Evolutionary conservation across 1,140 invertebrate species (phyloP), one percentile per base, ranked within the genome.

Genomic region (Meloidogyne hapla): DNA sequence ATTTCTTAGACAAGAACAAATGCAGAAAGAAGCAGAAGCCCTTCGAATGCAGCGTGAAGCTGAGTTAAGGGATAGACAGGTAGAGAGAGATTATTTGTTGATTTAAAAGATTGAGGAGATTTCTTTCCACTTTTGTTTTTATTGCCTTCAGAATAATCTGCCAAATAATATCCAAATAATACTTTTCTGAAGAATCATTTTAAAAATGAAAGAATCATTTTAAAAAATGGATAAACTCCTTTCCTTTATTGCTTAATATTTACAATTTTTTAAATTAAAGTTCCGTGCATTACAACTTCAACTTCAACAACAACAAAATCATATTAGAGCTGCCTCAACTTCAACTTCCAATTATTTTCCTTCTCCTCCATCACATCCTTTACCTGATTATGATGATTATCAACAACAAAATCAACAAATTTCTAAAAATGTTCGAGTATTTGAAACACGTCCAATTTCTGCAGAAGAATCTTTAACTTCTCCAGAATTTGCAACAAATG

Each of bases 401-500:
- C 33, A 33, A 33, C 33, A 33, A 33, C 33, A 33, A 33, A 33
- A 33, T 33, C 33, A 33, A 33, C n/a, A n/a, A 21, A 48, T 9
- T 62, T 28, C 38, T 48, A 28, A 33, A 77, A 69, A 33, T 73
- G 28, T 85, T 21, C 77, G 84, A 65, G 74, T 86, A 25, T 86
- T 63, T 66, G 84, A 86, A 70, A 82, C 84, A 15, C 76, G 84
- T 26, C 84, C 84, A 23, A 85, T 86, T n/a, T 82, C 85, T 2
- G 73, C 84, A 12, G 70, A 81, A 28, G 81, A 74, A 70, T 23
- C 25, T 25, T 62, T 45, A 38, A 21, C 68, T 26, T 64, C 72
- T 4, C 15, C 45, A 48, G 45, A 48, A 48, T 18, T 18, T 48
- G 33, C 33, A 33, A 33, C 33, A 33, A 33, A 33, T 33, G 33